Evolutionary conservation across 2,888 invertebrate genomes (phyloP), one percentile per base, ranked within the genome.

Genomic region (Auanema freiburgensis): DNA sequence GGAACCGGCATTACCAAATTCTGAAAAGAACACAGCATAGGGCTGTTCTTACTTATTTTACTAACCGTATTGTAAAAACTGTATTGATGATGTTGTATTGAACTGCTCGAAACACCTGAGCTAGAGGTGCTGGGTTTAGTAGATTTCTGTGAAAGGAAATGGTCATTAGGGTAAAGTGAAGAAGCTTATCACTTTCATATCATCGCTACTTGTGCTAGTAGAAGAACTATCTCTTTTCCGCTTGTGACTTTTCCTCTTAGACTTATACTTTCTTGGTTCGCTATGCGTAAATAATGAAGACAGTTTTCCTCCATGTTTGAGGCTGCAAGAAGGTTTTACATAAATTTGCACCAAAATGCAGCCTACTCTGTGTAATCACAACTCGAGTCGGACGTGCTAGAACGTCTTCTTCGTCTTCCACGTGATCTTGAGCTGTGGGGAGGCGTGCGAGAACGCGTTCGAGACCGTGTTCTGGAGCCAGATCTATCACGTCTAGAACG

Each of bases 131-230:
- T 33, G 8, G 33, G 33, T 8, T 33, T 33, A 33, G 33, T 33
- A 33, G 33, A 33, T 33, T 33, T 33, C 33, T 33, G 33, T 33
- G 33, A 33, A 8, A 33, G 33, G 33, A 3, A 5, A 33, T 5
- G 46, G 46, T 16, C 6, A 21, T 46, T 46, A 46, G 6, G 6
- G 3, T 46, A 6, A 5, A 18, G 3, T 46, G 46, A 5, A 5
- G 10, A 5, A 46, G 46, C 21, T 46, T 3, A 16, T 10, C 24
- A 59, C 59, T 51, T 43, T 25, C 12, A 52, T 61, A 49, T 71
- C 71, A 21, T 66, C 71, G 33, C 68, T 68, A 51, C 71, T 72
- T 43, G 66, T 64, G 5, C 64, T 61, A 23, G 65, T 65, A 11
- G 69, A 65, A 42, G 63, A 57, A 43, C 58, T 60, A 43, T 63